Base-by-base conservation (phyloP, 2,888 invertebrate species). In the Troglohyphantes excavatus region DNA sequence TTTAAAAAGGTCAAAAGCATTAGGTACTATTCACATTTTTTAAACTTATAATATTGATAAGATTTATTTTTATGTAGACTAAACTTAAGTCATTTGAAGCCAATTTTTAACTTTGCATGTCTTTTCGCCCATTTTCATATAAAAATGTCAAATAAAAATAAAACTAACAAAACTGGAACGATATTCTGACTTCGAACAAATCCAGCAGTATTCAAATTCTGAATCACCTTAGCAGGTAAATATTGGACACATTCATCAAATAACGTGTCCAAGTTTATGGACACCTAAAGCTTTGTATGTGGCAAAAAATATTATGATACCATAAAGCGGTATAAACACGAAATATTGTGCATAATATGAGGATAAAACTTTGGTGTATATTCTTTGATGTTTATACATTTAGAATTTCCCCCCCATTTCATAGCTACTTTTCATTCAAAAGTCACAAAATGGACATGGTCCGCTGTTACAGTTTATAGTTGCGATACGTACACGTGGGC, bases 401-500 rank as follows among this genome's bases (percentile, higher is more conserved):
- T n/a, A 39, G 39, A 39, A 39, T 53, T 53, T 53, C 17, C 17
- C 0, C 53, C n/a, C 13, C n/a, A 17, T n/a, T 53, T 39, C 17
- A 53, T n/a, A 17, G 53, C 53, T 53, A 17, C 53, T 53, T 53
- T 53, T n/a, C n/a, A 53, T 53, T 53, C 53, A 53, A 53, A 53
- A 53, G 5, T n/a, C 13, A n/a, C 53, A 53, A 39, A 1, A 53
- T 7, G 13, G 9, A 17, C 17, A 53, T 53, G 17, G 3, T 53
- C 5, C n/a, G 39, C 7, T 3, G 39, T 53, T 53, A n/a, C n/a
- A 17, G 17, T 53, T n/a, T n/a, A 11, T 53, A 53, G 13, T 53
- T 5, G 53, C 17, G 17, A 53, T n/a, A n/a, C 39, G 13, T 2
- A 13, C 3, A 11, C 1, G n/a, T 39, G 39, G 39, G 39, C 39